These are phyloP conservation scores for Pogonomyrmex barbatus DNA, from an alignment of 1,140 invertebrate species.

Conservation along the genomic window DNA sequence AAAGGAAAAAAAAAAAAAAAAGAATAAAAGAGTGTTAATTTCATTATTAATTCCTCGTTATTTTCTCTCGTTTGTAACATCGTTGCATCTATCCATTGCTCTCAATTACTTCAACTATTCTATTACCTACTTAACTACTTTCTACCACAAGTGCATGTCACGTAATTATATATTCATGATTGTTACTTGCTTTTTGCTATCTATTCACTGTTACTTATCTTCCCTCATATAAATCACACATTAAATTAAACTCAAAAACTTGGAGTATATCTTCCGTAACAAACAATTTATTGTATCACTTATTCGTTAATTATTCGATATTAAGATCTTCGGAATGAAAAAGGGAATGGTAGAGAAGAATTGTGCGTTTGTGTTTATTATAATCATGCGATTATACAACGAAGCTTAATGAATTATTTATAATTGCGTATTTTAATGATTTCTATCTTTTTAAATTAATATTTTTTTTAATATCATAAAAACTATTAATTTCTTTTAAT, in stretches of 20 bases:
- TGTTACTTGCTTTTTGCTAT: not conserved
- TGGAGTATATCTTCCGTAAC: not conserved
- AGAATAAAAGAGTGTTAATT: not conserved
- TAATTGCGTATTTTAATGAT: not conserved
- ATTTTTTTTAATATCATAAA: too few species aligned
- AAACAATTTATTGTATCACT: too few species aligned
- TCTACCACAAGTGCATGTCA: not conserved
- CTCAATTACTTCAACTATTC: not conserved
- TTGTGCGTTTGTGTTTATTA: not conserved
- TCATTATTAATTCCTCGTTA: slow-evolving; percentile 3
- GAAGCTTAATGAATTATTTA: not conserved
- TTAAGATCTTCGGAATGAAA: not conserved
- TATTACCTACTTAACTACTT: slow-evolving; percentile 29
- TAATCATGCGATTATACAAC: slow-evolving; percentile 1
- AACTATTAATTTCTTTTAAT: too few species aligned
- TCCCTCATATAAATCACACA: not conserved
- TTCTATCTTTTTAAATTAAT: too few species aligned
- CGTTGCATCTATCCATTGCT: slow-evolving; percentile 3
- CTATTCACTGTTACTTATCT: not conserved
- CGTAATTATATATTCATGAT: slow-evolving; percentile 12
- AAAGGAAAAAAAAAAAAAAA: not conserved
- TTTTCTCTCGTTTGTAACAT: not conserved
- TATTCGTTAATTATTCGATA: not conserved
- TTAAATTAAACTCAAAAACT: slow-evolving; percentile 1
- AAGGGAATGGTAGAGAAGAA: not conserved